Conservation (phyloP, 2,113 vertebrate species). For the Toxotes chatareus region DNA sequence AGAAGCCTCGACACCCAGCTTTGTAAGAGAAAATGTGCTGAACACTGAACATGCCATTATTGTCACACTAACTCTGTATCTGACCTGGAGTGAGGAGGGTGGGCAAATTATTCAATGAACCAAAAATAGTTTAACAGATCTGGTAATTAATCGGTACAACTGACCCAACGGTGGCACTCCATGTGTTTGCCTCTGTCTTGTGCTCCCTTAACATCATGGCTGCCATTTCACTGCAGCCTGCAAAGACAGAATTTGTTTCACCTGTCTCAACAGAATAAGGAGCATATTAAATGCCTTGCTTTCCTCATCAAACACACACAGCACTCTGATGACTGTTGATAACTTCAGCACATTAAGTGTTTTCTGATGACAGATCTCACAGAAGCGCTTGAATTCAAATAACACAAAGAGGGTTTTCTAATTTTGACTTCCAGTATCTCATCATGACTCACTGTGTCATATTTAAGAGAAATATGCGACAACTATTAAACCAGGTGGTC, state of each 20-base stretch:
- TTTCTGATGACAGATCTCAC: no score
- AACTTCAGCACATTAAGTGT: conserved; percentile 33
- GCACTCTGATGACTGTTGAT: conserved; percentile 2
- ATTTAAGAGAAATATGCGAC: no score
- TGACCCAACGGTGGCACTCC: conserved; percentile 52
- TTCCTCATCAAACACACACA: not conserved
- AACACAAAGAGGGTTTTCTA: no score
- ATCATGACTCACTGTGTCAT: no score
- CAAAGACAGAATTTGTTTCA: conserved; percentile 45
- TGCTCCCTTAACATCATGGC: conserved; percentile 21
- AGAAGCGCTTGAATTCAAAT: no score
- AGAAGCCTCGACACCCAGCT: conserved; percentile 93
- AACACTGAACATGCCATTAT: conserved; percentile 45
- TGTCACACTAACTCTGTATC: conserved; percentile 42
- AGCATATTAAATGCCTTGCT: conserved; percentile 21
- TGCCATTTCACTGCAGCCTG: conserved; percentile 24
- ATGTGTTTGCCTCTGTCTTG: conserved; percentile 53
- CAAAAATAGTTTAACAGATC: conserved; percentile 60
- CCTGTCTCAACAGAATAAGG: no score
- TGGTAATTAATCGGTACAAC: conserved; percentile 64
- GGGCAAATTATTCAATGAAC: conserved; percentile 47
- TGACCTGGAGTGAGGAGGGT: conserved; percentile 48
- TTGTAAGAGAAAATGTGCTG: conserved; percentile 87
- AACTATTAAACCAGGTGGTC: no score
- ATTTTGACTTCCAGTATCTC: no score